Conservation (phyloP, 2,113 vertebrate genomes). For the Notothenia rossii region DNA sequence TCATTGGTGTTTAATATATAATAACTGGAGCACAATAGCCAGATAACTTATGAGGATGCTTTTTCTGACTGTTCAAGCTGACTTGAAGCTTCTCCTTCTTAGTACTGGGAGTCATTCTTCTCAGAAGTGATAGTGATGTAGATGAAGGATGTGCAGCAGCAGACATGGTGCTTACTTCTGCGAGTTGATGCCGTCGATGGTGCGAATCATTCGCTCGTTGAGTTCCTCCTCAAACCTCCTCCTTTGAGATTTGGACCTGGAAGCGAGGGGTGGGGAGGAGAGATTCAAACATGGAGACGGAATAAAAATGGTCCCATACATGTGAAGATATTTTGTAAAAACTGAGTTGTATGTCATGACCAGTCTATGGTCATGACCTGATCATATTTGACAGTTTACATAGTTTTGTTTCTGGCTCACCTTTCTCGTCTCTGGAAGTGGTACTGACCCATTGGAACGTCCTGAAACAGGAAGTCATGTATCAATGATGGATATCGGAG, state of each 20-base stretch:
- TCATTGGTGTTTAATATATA: background rate
- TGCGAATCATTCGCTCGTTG: conserved; percentile 97
- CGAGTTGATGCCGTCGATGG: conserved; percentile 97
- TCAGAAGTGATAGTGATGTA: background rate
- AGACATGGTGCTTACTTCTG: conserved; percentile 89
- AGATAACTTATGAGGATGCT: background rate
- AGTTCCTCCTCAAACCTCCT: conserved; percentile 97
- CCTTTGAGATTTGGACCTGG: conserved; percentile 96
- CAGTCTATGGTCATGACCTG: background rate
- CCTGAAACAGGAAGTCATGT: conserved; percentile 79
- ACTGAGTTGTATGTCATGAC: background rate
- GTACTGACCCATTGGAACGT: conserved; percentile 95
- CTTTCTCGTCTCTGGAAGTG: conserved; percentile 94
- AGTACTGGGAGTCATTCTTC: background rate
- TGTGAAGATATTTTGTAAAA: background rate
- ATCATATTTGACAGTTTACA: background rate
- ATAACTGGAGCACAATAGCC: background rate
- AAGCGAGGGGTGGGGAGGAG: background rate
- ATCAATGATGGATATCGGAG: background rate
- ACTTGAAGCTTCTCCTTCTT: background rate
- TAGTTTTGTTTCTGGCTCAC: conserved; percentile 74
- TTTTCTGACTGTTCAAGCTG: background rate
- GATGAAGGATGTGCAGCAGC: background rate
- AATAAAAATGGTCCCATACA: background rate
- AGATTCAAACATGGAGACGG: background rate